Evolutionary conservation across 2,888 invertebrate genomes (phyloP).

Genomic region (Omphaloscelis lunosa): DNA sequence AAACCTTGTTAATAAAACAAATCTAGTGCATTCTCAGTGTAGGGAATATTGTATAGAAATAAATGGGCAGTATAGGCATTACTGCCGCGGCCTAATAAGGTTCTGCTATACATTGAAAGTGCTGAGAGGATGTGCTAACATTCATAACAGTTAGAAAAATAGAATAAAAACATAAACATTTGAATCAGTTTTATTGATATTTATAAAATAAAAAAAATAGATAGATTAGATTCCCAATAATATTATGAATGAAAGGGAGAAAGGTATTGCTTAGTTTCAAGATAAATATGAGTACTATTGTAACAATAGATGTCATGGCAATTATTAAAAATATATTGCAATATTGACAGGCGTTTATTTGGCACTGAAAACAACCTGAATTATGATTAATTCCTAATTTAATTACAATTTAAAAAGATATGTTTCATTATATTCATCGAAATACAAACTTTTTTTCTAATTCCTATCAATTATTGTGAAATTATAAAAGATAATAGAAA

Average conservation of each 20-base stretch:
- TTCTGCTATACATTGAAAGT: background rate
- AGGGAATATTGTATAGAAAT: conserved; percentile 17
- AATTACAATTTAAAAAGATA: background rate
- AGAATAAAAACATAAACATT: background rate
- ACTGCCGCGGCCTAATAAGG: conserved; percentile 25
- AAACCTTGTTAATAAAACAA: conserved; percentile 1
- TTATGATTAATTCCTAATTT: background rate
- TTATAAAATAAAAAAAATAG: too few species aligned
- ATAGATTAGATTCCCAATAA: background rate
- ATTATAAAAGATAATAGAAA: background rate
- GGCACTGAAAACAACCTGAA: background rate
- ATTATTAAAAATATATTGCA: background rate
- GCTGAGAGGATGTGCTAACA: conserved; percentile 28
- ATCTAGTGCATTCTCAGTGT: conserved; percentile 10
- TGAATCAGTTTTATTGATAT: background rate
- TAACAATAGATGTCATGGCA: too few species aligned
- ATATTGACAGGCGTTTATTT: background rate
- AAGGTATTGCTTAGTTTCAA: too few species aligned
- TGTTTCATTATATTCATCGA: background rate
- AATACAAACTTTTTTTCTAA: background rate
- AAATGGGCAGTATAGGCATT: conserved; percentile 26
- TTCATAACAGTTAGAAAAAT: conserved; percentile 7
- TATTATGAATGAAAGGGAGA: too few species aligned
- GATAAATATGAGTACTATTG: background rate
- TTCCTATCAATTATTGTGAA: background rate